A percentile compares a stretch with the other conserved stretches of the same genome.
Evolutionary conservation across 2,888 invertebrate genomes (phyloP).

Genomic region (Drosophila falleni): DNA sequence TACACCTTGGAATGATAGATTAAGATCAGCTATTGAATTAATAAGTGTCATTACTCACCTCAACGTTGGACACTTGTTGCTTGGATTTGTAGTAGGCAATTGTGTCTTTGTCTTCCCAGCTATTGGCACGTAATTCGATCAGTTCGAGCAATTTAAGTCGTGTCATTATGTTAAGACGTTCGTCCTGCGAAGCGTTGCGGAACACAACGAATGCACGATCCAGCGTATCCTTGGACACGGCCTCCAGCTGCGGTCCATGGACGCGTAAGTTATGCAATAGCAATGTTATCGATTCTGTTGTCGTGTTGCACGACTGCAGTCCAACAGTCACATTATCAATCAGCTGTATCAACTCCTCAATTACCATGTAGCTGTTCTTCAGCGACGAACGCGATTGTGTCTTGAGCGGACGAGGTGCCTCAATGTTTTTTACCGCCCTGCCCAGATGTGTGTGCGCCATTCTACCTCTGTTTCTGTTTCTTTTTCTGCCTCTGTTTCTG

Average conservation of each 20-base stretch:
- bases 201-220: constrained; percentile 94
- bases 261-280: constrained; percentile 93
- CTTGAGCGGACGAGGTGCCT: constrained; percentile 91
- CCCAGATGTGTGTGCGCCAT: constrained; percentile 88
- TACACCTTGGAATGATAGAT: too few species aligned
- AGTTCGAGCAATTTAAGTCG: constrained; percentile 95
- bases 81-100: constrained; percentile 93
- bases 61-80: constrained; percentile 87
- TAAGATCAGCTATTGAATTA: too few species aligned
- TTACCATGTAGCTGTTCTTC: constrained; percentile 86
- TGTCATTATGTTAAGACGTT: constrained; percentile 93
- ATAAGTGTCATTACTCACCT: constrained; percentile 71
- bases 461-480: constrained; percentile 16
- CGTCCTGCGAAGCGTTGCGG: constrained; percentile 95
- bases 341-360: constrained; percentile 93
- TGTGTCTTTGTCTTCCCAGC: constrained; percentile 95
- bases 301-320: constrained; percentile 90
- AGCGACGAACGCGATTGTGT: constrained; percentile 86
- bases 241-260: constrained; percentile 92
- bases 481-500: neutral
- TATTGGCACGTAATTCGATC: constrained; percentile 96
- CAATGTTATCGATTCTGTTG: constrained; percentile 91
- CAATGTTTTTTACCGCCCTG: constrained; percentile 90
- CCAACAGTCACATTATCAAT: constrained; percentile 93
- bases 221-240: constrained; percentile 93